phyloP scores from a whole-genome alignment of 2,797 vertebrate species.

The Danio jaintianensis region DNA sequence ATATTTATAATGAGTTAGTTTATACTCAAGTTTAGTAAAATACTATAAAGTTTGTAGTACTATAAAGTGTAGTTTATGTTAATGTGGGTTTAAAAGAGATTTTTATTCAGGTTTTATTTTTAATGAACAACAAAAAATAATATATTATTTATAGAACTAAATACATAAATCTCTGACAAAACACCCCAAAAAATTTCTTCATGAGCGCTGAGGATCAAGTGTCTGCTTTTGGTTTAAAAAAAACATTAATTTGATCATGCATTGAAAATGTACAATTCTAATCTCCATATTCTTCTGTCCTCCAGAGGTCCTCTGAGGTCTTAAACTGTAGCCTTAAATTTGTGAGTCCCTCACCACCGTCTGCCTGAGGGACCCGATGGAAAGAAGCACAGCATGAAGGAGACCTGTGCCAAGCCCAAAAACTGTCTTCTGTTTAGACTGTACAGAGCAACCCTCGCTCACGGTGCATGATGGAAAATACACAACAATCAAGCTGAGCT shows the following conservation, averaged over 20 bases:
- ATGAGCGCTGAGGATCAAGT: not conserved
- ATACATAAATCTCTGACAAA: not conserved
- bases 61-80: too few relatives aligned
- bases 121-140: too few relatives aligned
- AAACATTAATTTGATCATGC: not conserved
- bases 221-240: not conserved
- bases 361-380: constrained; percentile 42
- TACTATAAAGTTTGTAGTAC: too few relatives aligned
- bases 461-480: constrained; percentile 56
- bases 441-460: constrained; percentile 51
- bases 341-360: constrained; percentile 18
- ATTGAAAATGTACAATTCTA: constrained; percentile 9
- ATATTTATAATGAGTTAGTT: too few relatives aligned
- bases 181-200: not conserved
- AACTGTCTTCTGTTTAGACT: constrained; percentile 62
- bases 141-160: too few relatives aligned
- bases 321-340: constrained; percentile 32
- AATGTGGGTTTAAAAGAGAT: too few relatives aligned
- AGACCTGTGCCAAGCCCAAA: constrained; percentile 71
- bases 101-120: too few relatives aligned
- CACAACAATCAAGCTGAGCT: constrained; percentile 51
- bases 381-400: constrained; percentile 58
- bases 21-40: too few relatives aligned
- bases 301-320: constrained; percentile 80
- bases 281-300: constrained; percentile 17